These are phyloP conservation scores for Meloidogyne hapla DNA, from an alignment of 1,140 invertebrate species.

Conservation along the genomic window DNA sequence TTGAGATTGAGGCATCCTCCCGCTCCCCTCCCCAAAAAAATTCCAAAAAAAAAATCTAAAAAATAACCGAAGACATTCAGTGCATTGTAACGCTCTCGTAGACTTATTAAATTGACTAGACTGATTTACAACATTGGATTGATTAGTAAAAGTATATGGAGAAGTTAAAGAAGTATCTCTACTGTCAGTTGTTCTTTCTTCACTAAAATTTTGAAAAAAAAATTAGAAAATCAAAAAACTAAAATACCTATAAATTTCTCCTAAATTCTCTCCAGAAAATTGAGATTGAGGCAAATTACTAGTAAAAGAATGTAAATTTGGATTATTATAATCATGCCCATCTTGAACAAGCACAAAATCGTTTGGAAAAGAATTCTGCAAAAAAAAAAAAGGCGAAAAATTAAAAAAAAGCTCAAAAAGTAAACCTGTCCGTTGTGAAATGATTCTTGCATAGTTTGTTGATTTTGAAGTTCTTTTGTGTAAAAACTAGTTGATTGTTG, in stretches of 20 bases:
- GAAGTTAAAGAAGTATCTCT: neutral
- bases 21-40: too few relatives aligned
- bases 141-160: neutral
- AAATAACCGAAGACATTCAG: neutral
- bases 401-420: constrained; percentile 4
- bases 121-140: neutral
- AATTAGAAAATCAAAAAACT: neutral
- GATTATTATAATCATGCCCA: constrained; percentile 8
- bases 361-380: constrained; percentile 37
- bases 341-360: constrained; percentile 32
- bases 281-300: neutral
- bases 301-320: neutral
- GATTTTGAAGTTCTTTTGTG: neutral
- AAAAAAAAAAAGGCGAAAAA: too few relatives aligned
- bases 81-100: neutral
- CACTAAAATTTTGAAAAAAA: neutral
- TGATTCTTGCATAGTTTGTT: constrained; percentile 10
- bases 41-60: too few relatives aligned
- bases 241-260: constrained; percentile 22
- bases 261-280: constrained; percentile 9
- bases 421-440: constrained; percentile 38
- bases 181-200: neutral
- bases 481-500: neutral
- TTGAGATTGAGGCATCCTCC: too few relatives aligned
- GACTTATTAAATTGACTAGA: neutral